phyloP scores from a whole-genome alignment of 1,140 invertebrate genomes.

The Lutraria rhynchaena region DNA sequence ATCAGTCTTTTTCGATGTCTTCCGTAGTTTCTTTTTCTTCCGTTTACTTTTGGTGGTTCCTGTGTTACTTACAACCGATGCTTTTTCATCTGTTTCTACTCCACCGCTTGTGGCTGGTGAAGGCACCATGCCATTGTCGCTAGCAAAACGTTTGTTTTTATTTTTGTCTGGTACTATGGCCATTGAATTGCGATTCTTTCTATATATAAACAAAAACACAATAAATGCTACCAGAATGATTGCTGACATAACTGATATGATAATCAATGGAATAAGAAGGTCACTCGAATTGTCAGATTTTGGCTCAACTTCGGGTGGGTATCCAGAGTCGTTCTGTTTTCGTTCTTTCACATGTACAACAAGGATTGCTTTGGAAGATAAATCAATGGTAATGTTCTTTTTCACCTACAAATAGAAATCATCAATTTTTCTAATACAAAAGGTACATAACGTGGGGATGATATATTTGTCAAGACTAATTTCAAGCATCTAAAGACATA shows the following conservation, averaged over 20 bases:
- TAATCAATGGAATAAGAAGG: slow-evolving; percentile 34
- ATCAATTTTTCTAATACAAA: neutral
- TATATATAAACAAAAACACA: slow-evolving; percentile 13
- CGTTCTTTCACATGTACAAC: slow-evolving; percentile 24
- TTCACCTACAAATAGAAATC: slow-evolving; percentile 18
- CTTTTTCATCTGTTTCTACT: no score
- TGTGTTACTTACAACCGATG: no score
- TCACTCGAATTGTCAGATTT: neutral
- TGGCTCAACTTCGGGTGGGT: neutral
- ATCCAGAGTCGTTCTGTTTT: slow-evolving; percentile 3
- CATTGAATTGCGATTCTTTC: slow-evolving; percentile 24
- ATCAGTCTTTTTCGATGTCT: no score
- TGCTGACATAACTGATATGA: slow-evolving; percentile 6
- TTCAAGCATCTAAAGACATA: no score
- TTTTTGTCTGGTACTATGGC: slow-evolving; percentile 17
- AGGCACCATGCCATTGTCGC: no score
- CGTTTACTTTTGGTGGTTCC: no score
- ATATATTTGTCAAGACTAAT: neutral
- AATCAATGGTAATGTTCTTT: neutral
- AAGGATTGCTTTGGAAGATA: slow-evolving; percentile 20
- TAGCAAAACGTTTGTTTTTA: neutral
- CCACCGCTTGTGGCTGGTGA: no score
- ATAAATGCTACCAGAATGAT: slow-evolving; percentile 23
- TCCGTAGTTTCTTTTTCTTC: no score
- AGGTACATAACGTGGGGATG: neutral